Evolutionary conservation across 2,113 vertebrate genomes (phyloP).

Genomic region (Channa maculata): DNA sequence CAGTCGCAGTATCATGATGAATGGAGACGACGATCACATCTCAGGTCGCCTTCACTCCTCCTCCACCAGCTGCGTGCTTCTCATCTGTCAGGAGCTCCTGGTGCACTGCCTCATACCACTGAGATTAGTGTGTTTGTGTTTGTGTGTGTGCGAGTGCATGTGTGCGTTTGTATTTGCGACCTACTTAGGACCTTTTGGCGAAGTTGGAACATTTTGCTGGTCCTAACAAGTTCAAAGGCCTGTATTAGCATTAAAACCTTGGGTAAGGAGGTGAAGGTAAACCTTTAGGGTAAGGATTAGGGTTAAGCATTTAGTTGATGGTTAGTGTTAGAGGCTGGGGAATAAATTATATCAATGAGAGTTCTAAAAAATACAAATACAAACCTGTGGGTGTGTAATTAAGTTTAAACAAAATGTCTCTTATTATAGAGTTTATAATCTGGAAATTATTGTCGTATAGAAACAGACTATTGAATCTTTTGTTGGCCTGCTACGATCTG

Average conservation of each 20-base stretch:
- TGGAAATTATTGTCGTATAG: conserved; percentile 15
- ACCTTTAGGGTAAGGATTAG: no score
- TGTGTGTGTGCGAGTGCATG: conserved; percentile 18
- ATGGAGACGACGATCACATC: conserved; percentile 38
- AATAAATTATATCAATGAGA: no score
- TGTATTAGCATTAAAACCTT: no score
- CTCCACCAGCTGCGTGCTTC: conserved; percentile 50
- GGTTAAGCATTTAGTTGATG: no score
- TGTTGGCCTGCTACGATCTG: background rate
- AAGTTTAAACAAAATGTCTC: no score
- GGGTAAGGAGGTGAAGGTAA: no score
- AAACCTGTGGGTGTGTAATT: no score
- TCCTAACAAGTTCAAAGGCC: no score
- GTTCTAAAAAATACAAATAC: no score
- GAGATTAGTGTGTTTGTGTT: conserved; percentile 3
- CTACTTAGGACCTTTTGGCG: background rate
- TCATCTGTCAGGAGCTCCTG: conserved; percentile 46
- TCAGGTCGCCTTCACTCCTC: conserved; percentile 39
- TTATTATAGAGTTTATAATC: conserved; percentile 2
- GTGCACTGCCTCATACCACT: background rate
- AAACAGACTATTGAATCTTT: background rate
- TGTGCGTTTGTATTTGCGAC: conserved; percentile 1
- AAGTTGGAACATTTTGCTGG: no score
- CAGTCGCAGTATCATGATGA: conserved; percentile 59
- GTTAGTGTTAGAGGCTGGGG: no score